These are phyloP conservation scores for Stegodyphus dumicola DNA, from an alignment of 1,140 invertebrate species.

Conservation along the genomic window DNA sequence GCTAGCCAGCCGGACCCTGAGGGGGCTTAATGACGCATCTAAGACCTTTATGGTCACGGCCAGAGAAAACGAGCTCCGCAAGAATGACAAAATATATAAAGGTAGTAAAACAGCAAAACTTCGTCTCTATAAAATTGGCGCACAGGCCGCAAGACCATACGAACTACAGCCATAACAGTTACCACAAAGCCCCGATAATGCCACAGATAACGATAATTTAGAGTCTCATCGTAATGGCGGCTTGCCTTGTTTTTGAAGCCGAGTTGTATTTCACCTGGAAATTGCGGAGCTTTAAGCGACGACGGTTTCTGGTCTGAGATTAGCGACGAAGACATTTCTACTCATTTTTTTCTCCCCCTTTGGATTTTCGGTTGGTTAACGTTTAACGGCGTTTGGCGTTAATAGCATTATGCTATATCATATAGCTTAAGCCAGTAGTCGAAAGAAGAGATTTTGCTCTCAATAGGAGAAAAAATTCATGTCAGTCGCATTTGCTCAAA, in stretches of 20 bases:
- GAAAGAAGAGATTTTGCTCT: too few species aligned
- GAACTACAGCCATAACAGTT: slow-evolving; percentile 44
- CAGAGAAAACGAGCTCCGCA: slow-evolving; percentile 35
- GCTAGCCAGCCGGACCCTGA: neutral
- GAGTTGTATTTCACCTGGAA: slow-evolving; percentile 50
- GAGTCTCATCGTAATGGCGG: slow-evolving; percentile 32
- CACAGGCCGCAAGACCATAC: slow-evolving; percentile 6
- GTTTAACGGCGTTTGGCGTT: neutral
- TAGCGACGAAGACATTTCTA: neutral
- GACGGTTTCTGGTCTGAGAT: slow-evolving; percentile 19
- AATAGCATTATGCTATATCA: slow-evolving; percentile 29
- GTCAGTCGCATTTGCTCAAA: too few species aligned
- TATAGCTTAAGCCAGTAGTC: neutral
- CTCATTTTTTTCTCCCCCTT: neutral
- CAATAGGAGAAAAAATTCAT: too few species aligned
- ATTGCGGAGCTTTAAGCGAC: neutral
- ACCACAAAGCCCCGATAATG: slow-evolving; percentile 56
- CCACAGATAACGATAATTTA: slow-evolving; percentile 56
- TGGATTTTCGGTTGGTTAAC: slow-evolving; percentile 10
- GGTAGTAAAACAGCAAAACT: slow-evolving; percentile 27
- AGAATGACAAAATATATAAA: slow-evolving; percentile 20
- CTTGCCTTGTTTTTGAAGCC: slow-evolving; percentile 22
- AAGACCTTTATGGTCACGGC: slow-evolving; percentile 53
- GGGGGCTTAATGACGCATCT: slow-evolving; percentile 48
- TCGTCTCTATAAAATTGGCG: slow-evolving; percentile 54